Conservation (phyloP, 2,797 vertebrate species). For the Orestias chungarensis region DNA sequence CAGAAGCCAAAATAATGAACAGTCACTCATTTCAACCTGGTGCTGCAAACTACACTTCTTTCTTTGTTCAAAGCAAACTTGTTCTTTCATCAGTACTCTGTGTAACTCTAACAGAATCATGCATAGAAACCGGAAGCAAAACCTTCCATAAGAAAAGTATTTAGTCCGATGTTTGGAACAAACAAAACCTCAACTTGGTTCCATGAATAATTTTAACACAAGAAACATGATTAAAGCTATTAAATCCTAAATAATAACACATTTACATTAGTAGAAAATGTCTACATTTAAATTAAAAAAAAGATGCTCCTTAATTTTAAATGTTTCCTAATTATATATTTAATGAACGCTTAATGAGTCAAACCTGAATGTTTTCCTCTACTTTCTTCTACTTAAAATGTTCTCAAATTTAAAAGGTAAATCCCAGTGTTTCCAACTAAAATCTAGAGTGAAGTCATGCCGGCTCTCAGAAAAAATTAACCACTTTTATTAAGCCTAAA, state of each 20-base stretch:
- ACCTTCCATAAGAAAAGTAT: constrained; percentile 13
- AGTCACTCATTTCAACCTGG: constrained; percentile 51
- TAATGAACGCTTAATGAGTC: constrained; percentile 12
- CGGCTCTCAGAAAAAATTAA: constrained; percentile 3
- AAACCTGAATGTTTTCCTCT: background rate
- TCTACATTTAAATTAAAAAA: constrained; percentile 49
- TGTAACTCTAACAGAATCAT: constrained; percentile 27
- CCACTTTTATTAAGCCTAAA: constrained; percentile 7
- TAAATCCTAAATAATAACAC: constrained; percentile 3
- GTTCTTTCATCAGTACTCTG: constrained; percentile 9
- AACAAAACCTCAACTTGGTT: background rate
- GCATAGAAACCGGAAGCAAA: constrained; percentile 25
- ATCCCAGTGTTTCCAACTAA: background rate
- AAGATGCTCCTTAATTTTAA: background rate
- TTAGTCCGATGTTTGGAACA: background rate
- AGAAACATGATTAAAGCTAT: background rate
- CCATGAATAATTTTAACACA: background rate
- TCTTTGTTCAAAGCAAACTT: constrained; percentile 20
- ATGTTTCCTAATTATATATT: constrained; percentile 23
- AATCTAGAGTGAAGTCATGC: background rate
- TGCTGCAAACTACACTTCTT: background rate
- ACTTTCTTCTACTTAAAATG: background rate
- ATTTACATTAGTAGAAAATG: constrained; percentile 52
- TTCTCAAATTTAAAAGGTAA: background rate
- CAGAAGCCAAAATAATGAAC: constrained; percentile 57